These are phyloP conservation scores for Cryptus viduatorius DNA, from an alignment of 2,888 invertebrate species.

Conservation along the genomic window DNA sequence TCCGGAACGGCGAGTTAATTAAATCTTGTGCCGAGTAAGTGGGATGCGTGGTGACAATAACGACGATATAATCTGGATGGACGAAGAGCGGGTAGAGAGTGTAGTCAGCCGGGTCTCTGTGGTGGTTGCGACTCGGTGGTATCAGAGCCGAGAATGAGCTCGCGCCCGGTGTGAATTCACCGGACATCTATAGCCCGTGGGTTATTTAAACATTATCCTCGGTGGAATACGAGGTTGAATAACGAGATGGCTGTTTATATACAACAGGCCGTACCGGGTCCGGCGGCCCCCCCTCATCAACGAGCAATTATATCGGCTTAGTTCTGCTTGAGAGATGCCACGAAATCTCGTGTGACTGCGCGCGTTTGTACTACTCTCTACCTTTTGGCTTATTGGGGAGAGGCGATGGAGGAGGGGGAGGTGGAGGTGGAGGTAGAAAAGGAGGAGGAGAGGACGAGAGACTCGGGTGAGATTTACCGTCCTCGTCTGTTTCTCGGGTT, in stretches of 20 bases:
- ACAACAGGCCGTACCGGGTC: not conserved
- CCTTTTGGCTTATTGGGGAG: conserved; percentile 7
- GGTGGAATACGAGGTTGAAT: conserved; percentile 53
- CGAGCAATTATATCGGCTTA: conserved; percentile 69
- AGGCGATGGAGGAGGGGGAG: not conserved
- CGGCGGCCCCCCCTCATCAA: conserved; percentile 54
- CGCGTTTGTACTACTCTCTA: conserved; percentile 23
- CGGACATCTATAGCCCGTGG: conserved; percentile 40
- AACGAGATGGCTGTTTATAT: conserved; percentile 35
- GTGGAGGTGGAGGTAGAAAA: too few relatives aligned
- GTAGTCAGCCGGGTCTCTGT: not conserved
- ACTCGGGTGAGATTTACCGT: conserved; percentile 55
- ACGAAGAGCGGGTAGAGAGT: conserved; percentile 9
- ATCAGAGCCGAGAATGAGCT: conserved; percentile 1
- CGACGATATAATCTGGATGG: conserved; percentile 69
- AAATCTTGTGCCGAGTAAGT: conserved; percentile 60
- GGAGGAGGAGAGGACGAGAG: conserved; percentile 14
- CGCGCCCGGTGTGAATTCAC: conserved; percentile 45
- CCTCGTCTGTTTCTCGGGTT: conserved; percentile 58
- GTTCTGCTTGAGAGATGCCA: conserved; percentile 61
- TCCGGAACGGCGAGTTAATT: conserved; percentile 70
- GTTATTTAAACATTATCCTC: conserved; percentile 59
- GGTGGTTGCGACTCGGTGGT: not conserved
- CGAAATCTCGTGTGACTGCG: conserved; percentile 64
- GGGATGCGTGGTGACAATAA: conserved; percentile 70